Base-by-base conservation (phyloP, 2,113 vertebrate genomes). In the Zingel zingel region DNA sequence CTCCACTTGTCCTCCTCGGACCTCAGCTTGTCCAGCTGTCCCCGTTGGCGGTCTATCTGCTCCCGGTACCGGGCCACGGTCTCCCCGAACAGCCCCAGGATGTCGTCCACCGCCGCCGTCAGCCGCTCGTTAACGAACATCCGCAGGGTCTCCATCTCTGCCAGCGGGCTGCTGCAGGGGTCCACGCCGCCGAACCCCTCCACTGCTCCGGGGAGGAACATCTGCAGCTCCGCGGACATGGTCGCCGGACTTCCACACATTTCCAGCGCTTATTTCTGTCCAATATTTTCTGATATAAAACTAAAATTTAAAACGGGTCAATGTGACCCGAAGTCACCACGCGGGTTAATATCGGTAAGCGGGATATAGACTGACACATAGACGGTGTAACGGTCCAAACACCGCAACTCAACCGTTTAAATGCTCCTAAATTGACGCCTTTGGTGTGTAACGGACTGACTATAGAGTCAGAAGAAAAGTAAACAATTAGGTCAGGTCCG, bases 41-140 rank as follows among this genome's bases (percentile, higher is more conserved):
- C 64, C 51, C 57, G 50, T 65, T 85, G 82, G 0, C 16, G 58
- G 50, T 77, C 61, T 0, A 88, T 80, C 76, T 80, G 71, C 57
- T 88, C 79, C 72, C 58, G 80, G 75, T 88, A 88, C 45, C 47
- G 80, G 16, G 58, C 58, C 43, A 86, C 64, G 0, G 87, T 83
- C 3, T 19, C 39, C 25, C 69, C 73, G 45, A 88, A 74, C 54
- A 51, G 16, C 2, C 33, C 51, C 25, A 86, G 47, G 39, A 88
- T 86, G 18, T 88, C 83, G 1, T 88, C 80, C 16, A 77, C 83
- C n/a, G 80, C 83, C 63, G 87, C 83, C 10, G 75, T 25, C 25
- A 88, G 50, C 43, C 86, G 79, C 65, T 83, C 43, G 48, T 8
- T 83, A 0, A 88, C 51, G 3, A 86, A 43, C 66, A 9, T 9